phyloP scores from a whole-genome alignment of 2,113 vertebrate species.

The Vidua macroura region DNA sequence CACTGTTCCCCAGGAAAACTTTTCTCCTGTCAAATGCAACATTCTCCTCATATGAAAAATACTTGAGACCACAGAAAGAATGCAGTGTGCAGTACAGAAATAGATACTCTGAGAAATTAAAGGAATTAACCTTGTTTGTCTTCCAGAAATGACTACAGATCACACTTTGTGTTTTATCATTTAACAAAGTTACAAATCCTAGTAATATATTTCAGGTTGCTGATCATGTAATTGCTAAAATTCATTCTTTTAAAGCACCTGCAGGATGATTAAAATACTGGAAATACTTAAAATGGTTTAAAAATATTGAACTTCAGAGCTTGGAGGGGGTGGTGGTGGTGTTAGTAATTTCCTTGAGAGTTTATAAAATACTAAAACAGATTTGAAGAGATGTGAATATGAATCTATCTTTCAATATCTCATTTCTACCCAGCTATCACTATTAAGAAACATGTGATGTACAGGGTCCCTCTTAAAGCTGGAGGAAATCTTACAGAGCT shows the following conservation, averaged over 20 bases:
- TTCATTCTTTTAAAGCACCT: background rate
- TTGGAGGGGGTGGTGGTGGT: fast-evolving
- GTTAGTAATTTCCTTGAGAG: background rate
- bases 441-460: background rate
- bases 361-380: background rate
- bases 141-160: background rate
- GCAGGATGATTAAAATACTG: background rate
- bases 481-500: background rate
- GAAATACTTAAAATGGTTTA: background rate
- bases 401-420: background rate
- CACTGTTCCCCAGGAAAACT: background rate
- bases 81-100: background rate
- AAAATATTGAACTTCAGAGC: background rate
- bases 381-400: background rate
- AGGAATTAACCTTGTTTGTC: background rate
- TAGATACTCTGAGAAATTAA: background rate
- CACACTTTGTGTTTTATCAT: background rate
- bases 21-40: background rate
- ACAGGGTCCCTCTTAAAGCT: background rate
- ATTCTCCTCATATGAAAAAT: background rate
- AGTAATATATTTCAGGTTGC: background rate
- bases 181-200: background rate
- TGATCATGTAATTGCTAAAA: background rate
- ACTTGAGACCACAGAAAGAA: background rate
- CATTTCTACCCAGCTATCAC: background rate